phyloP scores from a whole-genome alignment of 2,888 invertebrate genomes.

The Dione vanillae region DNA sequence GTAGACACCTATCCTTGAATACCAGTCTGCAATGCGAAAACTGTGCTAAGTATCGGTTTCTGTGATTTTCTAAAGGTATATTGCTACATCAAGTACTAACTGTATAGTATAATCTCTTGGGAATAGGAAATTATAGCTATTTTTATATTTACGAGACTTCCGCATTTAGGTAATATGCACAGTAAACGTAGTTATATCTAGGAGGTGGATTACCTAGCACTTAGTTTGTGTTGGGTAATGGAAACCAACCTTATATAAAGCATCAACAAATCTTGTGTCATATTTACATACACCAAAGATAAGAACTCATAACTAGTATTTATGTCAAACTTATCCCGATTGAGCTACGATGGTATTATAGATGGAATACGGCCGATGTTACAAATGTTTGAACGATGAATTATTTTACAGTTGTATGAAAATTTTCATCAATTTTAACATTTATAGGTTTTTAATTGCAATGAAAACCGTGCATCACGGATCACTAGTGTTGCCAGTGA shows the following conservation, averaged over 20 bases:
- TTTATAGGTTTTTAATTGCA: constrained; percentile 70
- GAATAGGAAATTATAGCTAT: constrained; percentile 4
- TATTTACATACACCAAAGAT: too few relatives aligned
- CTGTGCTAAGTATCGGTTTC: constrained; percentile 42
- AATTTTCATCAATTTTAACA: constrained; percentile 40
- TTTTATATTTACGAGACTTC: constrained; percentile 10
- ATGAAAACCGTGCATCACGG: constrained; percentile 58
- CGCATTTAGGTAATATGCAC: background rate
- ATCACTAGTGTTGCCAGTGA: constrained; percentile 52
- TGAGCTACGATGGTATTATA: too few relatives aligned
- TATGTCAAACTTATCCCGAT: too few relatives aligned
- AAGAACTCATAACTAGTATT: too few relatives aligned
- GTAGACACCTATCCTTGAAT: constrained; percentile 47
- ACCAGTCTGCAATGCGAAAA: constrained; percentile 41
- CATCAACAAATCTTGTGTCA: too few relatives aligned
- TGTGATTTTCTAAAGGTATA: constrained; percentile 41
- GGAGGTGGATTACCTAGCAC: background rate
- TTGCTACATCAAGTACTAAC: constrained; percentile 33
- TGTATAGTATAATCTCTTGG: constrained; percentile 29
- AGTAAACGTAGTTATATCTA: background rate
- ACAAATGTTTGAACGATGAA: too few relatives aligned
- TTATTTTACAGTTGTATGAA: background rate
- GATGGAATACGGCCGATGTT: too few relatives aligned
- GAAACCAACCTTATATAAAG: too few relatives aligned
- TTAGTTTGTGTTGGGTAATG: background rate